Evolutionary conservation across 2,797 vertebrate species (phyloP).

Genomic region (Ceryle rudis): DNA sequence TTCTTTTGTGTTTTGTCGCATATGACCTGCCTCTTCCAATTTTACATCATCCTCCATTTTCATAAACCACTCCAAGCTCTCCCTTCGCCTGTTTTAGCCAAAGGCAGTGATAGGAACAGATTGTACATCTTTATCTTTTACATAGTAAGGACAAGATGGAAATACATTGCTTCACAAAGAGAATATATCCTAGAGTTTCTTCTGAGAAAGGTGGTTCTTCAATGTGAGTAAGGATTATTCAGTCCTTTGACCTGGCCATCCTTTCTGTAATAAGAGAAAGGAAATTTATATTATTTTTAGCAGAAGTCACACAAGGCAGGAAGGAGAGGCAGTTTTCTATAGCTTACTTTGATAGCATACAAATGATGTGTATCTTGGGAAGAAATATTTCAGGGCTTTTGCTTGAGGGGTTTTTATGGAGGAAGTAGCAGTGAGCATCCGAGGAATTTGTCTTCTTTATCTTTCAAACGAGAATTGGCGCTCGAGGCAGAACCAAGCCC

Average conservation of each 20-base stretch:
- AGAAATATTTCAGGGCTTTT: background rate
- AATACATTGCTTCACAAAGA: background rate
- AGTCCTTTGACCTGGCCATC: background rate
- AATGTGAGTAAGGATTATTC: background rate
- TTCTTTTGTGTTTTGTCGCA: background rate
- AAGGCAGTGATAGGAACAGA: background rate
- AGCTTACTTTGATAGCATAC: background rate
- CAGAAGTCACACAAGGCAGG: background rate
- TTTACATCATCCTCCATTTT: background rate
- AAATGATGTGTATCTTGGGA: background rate
- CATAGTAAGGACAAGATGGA: background rate
- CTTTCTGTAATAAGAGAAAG: background rate
- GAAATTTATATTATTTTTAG: background rate
- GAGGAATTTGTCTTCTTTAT: background rate
- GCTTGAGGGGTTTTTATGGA: background rate
- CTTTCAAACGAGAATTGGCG: background rate
- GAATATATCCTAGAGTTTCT: background rate
- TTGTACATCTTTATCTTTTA: background rate
- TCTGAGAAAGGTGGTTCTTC: background rate
- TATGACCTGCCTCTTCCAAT: background rate
- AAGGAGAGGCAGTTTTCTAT: background rate
- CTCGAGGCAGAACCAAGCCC: background rate
- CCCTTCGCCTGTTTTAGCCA: background rate
- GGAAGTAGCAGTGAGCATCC: background rate
- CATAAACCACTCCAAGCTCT: background rate